These are phyloP conservation scores for Drosophila falleni DNA, from an alignment of 2,888 invertebrate species.

Conservation along the genomic window DNA sequence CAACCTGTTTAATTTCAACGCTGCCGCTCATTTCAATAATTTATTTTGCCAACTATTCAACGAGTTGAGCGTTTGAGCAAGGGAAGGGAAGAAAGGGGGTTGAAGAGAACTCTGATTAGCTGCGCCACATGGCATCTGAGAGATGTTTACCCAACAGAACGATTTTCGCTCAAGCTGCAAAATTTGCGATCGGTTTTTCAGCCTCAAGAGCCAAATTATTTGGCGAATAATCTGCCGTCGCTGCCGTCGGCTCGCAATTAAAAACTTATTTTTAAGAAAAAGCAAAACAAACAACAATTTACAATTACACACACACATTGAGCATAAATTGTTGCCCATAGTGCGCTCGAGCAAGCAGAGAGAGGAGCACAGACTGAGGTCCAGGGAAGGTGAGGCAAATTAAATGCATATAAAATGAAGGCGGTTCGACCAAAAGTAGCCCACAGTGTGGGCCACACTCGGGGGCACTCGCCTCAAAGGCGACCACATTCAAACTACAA, in stretches of 20 bases:
- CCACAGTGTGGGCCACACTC: constrained; percentile 61
- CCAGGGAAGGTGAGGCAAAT: constrained; percentile 52
- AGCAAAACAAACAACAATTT: constrained; percentile 47
- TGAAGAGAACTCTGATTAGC: constrained; percentile 49
- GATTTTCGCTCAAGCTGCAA: constrained; percentile 64
- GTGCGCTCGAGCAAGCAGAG: constrained; percentile 22
- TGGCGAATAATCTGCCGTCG: constrained; percentile 83
- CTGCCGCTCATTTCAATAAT: constrained; percentile 74
- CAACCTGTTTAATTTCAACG: constrained; percentile 81
- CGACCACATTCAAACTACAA: constrained; percentile 41
- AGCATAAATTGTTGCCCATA: constrained; percentile 46
- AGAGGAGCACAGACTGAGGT: constrained; percentile 7
- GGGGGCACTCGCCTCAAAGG: constrained; percentile 59
- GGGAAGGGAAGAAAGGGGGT: not conserved
- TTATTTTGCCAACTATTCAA: constrained; percentile 72
- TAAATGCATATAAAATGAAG: constrained; percentile 74
- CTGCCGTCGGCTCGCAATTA: constrained; percentile 66
- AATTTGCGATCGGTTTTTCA: constrained; percentile 46
- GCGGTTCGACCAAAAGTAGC: constrained; percentile 56
- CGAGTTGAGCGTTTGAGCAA: constrained; percentile 15
- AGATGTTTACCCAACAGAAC: constrained; percentile 59
- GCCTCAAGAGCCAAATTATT: constrained; percentile 82
- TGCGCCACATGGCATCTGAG: constrained; percentile 49
- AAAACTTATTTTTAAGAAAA: constrained; percentile 78
- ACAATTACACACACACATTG: constrained; percentile 18